phyloP scores from a whole-genome alignment of 2,888 invertebrate species.

The Tenthredo livida region DNA sequence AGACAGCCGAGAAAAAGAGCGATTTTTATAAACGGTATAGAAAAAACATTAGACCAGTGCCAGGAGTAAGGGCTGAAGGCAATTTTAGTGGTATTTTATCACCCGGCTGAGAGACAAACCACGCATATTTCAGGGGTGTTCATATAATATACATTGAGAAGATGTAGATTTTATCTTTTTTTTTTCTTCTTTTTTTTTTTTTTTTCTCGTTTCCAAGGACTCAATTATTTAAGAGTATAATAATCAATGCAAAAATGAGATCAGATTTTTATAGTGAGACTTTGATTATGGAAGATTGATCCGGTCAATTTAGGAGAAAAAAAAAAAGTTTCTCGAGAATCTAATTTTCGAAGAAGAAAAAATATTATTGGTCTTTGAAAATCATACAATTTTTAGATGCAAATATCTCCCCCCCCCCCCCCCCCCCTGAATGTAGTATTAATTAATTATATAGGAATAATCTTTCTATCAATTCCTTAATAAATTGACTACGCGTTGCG shows the following conservation, averaged over 20 bases:
- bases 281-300: neutral
- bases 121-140: neutral
- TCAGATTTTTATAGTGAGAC: neutral
- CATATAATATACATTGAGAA: neutral
- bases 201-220: neutral
- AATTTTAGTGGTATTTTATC: neutral
- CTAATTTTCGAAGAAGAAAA: neutral
- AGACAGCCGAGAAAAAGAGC: constrained; percentile 29
- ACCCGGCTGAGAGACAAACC: constrained; percentile 11
- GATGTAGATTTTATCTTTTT: neutral
- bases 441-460: neutral
- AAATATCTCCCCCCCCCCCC: neutral
- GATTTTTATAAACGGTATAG: neutral
- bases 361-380: neutral
- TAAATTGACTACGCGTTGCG: neutral
- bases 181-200: neutral
- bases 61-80: neutral
- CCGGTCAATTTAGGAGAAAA: neutral
- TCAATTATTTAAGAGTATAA: neutral
- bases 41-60: neutral
- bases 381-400: neutral
- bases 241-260: neutral
- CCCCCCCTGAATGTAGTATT: neutral
- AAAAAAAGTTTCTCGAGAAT: neutral
- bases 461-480: neutral